Evolutionary conservation across 92 coral and sea anemone genomes (phyloP).

Genomic region (Phenganax marumi): DNA sequence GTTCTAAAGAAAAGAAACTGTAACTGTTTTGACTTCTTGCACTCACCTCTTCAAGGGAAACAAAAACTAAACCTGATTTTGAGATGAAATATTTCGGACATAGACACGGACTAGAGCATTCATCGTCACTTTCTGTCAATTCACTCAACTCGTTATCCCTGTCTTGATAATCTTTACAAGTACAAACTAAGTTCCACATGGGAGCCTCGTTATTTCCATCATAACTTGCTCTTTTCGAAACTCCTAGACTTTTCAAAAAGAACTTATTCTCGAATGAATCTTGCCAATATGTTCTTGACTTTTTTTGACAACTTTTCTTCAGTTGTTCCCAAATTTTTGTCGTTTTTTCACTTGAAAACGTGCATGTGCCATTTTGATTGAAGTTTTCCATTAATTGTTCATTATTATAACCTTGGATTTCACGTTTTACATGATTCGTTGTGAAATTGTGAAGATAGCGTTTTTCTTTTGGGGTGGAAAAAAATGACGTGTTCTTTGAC

Average conservation of each 20-base stretch:
- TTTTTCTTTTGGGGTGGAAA: not conserved
- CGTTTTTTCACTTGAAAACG: not conserved
- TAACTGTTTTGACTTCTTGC: not conserved
- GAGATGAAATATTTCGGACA: constrained; percentile 65
- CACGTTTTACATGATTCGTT: not conserved
- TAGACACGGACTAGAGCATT: constrained; percentile 26
- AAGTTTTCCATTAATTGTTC: not conserved
- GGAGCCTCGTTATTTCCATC: not conserved
- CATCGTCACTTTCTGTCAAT: not conserved
- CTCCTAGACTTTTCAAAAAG: constrained; percentile 4
- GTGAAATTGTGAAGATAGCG: not conserved
- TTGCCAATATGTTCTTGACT: constrained; percentile 23
- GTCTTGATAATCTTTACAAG: not conserved
- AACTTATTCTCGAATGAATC: constrained; percentile 2
- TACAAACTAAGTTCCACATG: constrained; percentile 30
- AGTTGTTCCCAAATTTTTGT: constrained; percentile 7
- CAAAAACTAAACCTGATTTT: constrained; percentile 75
- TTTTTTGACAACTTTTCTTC: not conserved
- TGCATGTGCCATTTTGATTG: not conserved
- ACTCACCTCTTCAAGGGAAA: constrained; percentile 67
- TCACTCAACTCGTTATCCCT: not conserved
- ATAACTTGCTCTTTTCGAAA: not conserved
- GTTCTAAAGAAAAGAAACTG: not conserved
- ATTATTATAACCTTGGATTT: not conserved
- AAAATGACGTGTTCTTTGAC: not conserved